A percentile compares a stretch with the other conserved stretches of the same genome.
Evolutionary conservation across 1,140 invertebrate genomes (phyloP).

Genomic region (Polypedilum vanderplanki): DNA sequence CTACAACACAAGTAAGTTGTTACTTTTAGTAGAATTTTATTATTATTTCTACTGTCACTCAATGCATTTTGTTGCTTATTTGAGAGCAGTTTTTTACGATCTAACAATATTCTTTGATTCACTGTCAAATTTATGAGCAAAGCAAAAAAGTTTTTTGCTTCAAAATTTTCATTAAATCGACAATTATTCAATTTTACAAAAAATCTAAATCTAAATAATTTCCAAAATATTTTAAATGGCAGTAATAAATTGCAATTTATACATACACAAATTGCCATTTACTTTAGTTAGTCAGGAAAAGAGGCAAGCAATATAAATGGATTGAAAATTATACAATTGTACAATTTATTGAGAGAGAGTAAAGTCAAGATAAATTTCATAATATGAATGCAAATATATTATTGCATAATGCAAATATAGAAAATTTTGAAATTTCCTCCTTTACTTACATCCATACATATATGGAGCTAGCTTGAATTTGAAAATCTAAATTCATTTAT

Average conservation of each 20-base stretch:
- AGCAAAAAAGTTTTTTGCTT: no score
- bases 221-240: no score
- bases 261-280: background rate
- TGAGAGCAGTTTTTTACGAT: background rate
- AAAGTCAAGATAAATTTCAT: background rate
- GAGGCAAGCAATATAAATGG: background rate
- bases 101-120: constrained; percentile 7
- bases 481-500: constrained; percentile 24
- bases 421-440: background rate
- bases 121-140: background rate
- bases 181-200: no score
- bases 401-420: constrained; percentile 19
- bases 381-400: constrained; percentile 20
- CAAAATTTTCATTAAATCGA: no score
- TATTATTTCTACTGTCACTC: background rate
- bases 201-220: no score
- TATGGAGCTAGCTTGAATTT: background rate
- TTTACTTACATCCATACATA: background rate
- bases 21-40: constrained; percentile 14
- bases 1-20: background rate
- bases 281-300: background rate
- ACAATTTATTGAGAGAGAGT: background rate
- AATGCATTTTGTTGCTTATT: background rate
- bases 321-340: background rate
- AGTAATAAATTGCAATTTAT: no score